Evolutionary conservation across 2,797 vertebrate genomes (phyloP).

Genomic region (Chiloscyllium punctatum): DNA sequence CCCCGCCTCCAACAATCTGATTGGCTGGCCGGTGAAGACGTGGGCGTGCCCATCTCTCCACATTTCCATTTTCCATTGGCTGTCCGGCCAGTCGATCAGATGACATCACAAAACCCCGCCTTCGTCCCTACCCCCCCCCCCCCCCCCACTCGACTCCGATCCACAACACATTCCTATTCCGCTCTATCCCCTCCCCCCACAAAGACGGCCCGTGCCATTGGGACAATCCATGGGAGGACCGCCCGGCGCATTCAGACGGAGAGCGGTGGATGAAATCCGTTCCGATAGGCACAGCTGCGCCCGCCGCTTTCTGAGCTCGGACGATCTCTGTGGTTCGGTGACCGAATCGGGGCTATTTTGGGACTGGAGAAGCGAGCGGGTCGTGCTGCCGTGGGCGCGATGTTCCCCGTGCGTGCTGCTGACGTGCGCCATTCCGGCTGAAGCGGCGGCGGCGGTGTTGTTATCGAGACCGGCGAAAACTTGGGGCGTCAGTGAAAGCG

Average conservation of each 20-base stretch:
- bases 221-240: background rate
- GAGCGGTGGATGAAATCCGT: too few species aligned
- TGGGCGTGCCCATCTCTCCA: background rate
- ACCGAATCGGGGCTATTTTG: background rate
- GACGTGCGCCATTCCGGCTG: background rate
- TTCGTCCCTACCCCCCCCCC: background rate
- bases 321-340: too few species aligned
- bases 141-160: too few species aligned
- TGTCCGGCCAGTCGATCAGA: background rate
- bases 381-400: background rate
- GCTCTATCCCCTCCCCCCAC: too few species aligned
- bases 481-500: slow-evolving; percentile 26
- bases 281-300: too few species aligned
- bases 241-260: background rate
- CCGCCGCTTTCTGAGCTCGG: too few species aligned
- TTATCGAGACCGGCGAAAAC: slow-evolving; percentile 33
- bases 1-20: background rate
- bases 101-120: background rate
- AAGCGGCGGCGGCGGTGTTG: background rate
- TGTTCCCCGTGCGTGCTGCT: background rate
- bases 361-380: too few species aligned
- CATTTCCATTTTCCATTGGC: background rate
- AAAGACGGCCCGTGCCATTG: background rate
- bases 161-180: background rate
- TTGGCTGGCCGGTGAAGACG: background rate